Percentiles rank a stretch among this genome's conserved stretches.
phyloP scores from a whole-genome alignment of 2,113 vertebrate species.

The Zosterops hypoxanthus region DNA sequence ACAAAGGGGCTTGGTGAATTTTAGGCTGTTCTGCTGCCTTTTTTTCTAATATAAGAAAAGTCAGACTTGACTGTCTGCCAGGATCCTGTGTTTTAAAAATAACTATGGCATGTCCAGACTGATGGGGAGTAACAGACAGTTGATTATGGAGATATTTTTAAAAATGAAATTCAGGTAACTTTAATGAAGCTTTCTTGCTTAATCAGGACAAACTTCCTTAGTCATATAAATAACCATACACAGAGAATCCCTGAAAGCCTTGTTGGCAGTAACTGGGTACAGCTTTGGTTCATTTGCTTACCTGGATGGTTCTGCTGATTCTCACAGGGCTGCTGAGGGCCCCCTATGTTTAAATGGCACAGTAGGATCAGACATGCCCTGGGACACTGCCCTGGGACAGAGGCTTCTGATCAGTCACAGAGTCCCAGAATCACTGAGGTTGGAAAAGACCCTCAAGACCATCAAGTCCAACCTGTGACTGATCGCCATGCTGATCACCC shows the following conservation, averaged over 20 bases:
- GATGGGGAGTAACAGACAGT: background rate
- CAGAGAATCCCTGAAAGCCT: background rate
- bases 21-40: background rate
- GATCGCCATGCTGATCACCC: background rate
- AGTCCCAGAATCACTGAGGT: background rate
- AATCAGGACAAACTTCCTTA: background rate
- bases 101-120: background rate
- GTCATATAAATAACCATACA: background rate
- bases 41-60: background rate
- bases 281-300: background rate
- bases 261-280: background rate
- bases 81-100: background rate
- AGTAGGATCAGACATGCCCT: background rate
- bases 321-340: background rate
- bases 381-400: background rate
- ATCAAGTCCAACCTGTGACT: background rate
- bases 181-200: background rate
- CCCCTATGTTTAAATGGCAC: background rate
- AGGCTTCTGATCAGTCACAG: background rate
- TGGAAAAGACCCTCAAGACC: background rate
- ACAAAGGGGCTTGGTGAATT: background rate
- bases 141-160: background rate
- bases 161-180: background rate
- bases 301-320: background rate
- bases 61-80: background rate